Base-by-base conservation (phyloP, 1,140 invertebrate species). In the Eupeodes corollae region DNA sequence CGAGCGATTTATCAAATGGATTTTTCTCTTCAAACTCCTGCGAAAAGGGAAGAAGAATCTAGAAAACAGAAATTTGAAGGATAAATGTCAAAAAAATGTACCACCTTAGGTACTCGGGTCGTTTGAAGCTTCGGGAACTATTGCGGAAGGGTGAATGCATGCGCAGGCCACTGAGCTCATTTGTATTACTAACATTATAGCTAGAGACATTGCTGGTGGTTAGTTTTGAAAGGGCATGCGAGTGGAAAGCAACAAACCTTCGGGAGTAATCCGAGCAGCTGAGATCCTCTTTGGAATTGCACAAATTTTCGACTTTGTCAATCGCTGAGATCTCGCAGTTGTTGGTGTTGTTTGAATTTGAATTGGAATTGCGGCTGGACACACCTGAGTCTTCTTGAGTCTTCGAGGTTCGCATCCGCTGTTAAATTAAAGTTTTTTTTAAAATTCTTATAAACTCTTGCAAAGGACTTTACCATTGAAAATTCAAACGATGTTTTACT, bases 21-120 rank as follows among this genome's bases (percentile, higher is more conserved):
- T 65, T 49, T 77, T 77, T 39, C 76, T 71, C 55, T 78, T 78
- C 55, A 76, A 73, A 2, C 72, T 73, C 34, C 75, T 67, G 51
- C 69, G 46, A 35, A 39, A 50, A 12, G 30, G 38, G 15, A 6
- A 13, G 26, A 21, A 32, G 6, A 34, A 21, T 14, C 32, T 34
- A 44, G 19, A 16, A 44, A 21, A 44, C 12, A 31, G n/a, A 11
- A 18, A 19, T 16, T 16, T 18, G 8, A 5, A 19, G n/a, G 30
- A 15, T 32, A 44, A 43, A 33, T 15, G 35, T 11, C 71, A 61
- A 42, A 5, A 42, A 18, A 12, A 6, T 3, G 15, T 3, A 11
- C 35, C 3, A 53, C 52, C 50, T 58, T 45, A 67, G 32, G 31
- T 59, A 58, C 38, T 68, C 62, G 13, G 64, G 65, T 3, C 61